Base-by-base conservation (phyloP, 2,113 vertebrate genomes). In the Mandrillus leucophaeus region DNA sequence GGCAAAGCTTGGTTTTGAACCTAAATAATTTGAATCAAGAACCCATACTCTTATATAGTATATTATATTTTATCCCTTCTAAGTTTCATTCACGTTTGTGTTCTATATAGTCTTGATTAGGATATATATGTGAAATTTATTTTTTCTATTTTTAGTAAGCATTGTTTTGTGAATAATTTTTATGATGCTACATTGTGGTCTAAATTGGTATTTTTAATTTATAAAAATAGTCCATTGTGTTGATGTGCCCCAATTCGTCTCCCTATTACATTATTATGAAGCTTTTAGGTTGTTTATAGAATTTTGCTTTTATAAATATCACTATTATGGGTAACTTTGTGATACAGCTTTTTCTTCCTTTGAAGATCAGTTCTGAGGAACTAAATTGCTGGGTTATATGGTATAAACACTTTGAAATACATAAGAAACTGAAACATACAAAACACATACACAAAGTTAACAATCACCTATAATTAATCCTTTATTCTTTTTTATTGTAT, bases 191-290 rank as follows among this genome's bases (percentile, higher is more conserved):
- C 18, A 86, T 81, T 87, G 27, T 45, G 30, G n/a, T 66, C 4
- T 38, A 86, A 48, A 84, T 38, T 59, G 16, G 20, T 57, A 87
- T 40, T 92, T 96, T 94, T 94, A 87, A 75, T 75, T 40, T 82
- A 50, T 88, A 55, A 93, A 83, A 64, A 64, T 32, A 64, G 27
- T 32, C 23, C n/a, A 57, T 79, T 8, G 43, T 80, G 25, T 57
- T 83, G 27, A 61, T 72, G 27, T 40, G 11, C 6, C 8, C 25
- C 61, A 93, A 35, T 61, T 93, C 22, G 82, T 52, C 40, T 70
- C 1, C 38, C 3, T 8, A 38, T 75, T 81, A 40, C 7, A 22
- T 94, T 91, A 79, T 85, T 70, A 73, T 48, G n/a, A 64, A 18
- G 6, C 5, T 68, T 91, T 82, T 45, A 75, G 6, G 3, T 86